Percentiles rank a stretch among this genome's conserved stretches.
Conservation (phyloP, 1,140 invertebrate genomes). For the Sycobia sp. region DNA sequence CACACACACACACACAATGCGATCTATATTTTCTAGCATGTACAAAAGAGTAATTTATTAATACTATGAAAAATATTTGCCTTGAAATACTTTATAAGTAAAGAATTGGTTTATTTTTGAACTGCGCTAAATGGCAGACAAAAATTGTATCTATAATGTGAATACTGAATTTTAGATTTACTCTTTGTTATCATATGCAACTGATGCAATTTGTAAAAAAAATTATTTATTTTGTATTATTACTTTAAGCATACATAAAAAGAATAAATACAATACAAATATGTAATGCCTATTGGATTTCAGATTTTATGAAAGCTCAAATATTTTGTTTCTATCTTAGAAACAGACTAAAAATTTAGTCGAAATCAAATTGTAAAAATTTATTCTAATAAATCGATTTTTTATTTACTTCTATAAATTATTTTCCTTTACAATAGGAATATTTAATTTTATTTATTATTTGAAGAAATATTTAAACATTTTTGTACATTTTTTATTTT, state of each 20-base stretch:
- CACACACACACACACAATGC: no score
- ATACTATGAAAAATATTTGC: constrained; percentile 17
- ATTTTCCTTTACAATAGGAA: background rate
- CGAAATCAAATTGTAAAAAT: constrained; percentile 17
- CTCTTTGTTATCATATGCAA: constrained; percentile 26
- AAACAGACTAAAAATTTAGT: constrained; percentile 8
- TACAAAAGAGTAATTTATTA: constrained; percentile 35
- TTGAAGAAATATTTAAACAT: no score
- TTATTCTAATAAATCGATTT: constrained; percentile 24
- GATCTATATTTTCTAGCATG: constrained; percentile 33
- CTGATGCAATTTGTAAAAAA: constrained; percentile 39
- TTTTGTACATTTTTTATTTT: no score
- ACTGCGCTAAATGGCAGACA: constrained; percentile 24
- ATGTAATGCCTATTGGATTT: constrained; percentile 4
- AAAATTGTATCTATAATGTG: constrained; percentile 39
- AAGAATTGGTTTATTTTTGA: constrained; percentile 27
- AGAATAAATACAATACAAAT: constrained; percentile 7
- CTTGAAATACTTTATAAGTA: constrained; percentile 31
- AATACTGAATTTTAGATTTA: constrained; percentile 38
- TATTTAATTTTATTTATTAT: no score
- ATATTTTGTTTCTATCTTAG: constrained; percentile 1
- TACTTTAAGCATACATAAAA: constrained; percentile 19
- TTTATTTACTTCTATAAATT: background rate
- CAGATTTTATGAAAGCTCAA: constrained; percentile 14
- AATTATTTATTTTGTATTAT: constrained; percentile 40